These are phyloP conservation scores for Microtus montanus DNA, from an alignment of 2,113 vertebrate species.

Conservation along the genomic window DNA sequence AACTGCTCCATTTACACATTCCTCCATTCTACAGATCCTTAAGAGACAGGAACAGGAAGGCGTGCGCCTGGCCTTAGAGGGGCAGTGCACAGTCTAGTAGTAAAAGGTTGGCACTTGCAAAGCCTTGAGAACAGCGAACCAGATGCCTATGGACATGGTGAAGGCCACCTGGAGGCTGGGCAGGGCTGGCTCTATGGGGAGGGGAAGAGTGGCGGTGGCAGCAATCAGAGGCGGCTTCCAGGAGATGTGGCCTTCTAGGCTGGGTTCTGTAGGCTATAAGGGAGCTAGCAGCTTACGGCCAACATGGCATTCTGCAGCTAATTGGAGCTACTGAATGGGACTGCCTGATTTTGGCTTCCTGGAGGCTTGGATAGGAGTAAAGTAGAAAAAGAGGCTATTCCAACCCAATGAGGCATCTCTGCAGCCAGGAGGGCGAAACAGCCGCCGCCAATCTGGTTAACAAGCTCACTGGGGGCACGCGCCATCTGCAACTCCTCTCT, in stretches of 20 bases:
- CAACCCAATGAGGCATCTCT: conserved; percentile 22
- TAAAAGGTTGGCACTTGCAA: not conserved
- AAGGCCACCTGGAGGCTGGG: not conserved
- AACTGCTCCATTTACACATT: not conserved
- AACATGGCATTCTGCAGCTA: not conserved
- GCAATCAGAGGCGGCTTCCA: not conserved
- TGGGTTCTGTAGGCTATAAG: not conserved
- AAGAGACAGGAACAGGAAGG: not conserved
- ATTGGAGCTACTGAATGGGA: not conserved
- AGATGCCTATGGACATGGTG: not conserved
- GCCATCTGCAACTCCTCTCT: conserved; percentile 12
- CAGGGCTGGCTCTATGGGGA: not conserved
- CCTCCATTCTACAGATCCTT: not conserved
- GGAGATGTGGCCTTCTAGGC: not conserved
- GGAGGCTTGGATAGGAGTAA: conserved; percentile 2
- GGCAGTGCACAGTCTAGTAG: not conserved
- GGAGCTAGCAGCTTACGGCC: not conserved
- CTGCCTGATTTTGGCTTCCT: not conserved
- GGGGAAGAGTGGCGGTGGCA: not conserved
- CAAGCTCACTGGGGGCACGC: conserved; percentile 6
- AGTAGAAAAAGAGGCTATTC: not conserved
- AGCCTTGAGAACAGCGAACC: not conserved
- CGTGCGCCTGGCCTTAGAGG: not conserved
- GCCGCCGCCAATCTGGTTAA: conserved; percentile 49
- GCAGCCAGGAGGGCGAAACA: not conserved